Evolutionary conservation across 1,140 invertebrate genomes (phyloP), one percentile per base, ranked within the genome.

Genomic region (Drosophila erecta): DNA sequence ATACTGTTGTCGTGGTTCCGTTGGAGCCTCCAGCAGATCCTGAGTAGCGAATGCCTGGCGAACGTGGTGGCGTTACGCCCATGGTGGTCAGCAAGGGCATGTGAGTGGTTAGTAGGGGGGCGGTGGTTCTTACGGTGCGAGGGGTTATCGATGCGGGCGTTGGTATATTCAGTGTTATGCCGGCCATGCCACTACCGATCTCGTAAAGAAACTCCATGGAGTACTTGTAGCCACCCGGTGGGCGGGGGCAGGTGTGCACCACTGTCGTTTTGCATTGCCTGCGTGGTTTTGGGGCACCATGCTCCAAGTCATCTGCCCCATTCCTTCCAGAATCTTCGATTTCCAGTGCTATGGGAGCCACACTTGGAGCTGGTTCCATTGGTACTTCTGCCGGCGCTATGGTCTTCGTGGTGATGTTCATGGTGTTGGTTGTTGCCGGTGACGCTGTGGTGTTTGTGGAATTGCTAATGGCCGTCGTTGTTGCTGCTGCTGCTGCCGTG

Each of bases 221-320:
- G 60, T 89, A 89, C 44, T 77, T 89, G 65, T 89, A 89, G 55
- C 84, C 84, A 17, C 84, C 84, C 14, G 79, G 72, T 3, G 84
- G 84, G n/a, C 84, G 60, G 24, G 84, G 84, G 27, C 64, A 74
- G 1, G 60, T 70, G 20, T 70, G 79, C 14, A 65, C 71, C 7
- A 71, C 44, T 1, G 64, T 67, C 7, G 66, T 62, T 15, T 67
- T 66, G 7, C 61, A 62, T 40, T 67, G 37, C 15, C 77, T 53
- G 14, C 57, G 46, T 10, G 47, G 51, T n/a, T 43, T 33, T 12
- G 47, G 53, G 1, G 38, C 35, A 49, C 44, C 12, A 0, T 6
- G 14, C 15, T 33, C 20, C 44, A 58, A 72, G 8, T 60, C 76
- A 20, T 61, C 61, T 7, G 17, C 6, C 15, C 46, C 41, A n/a